A percentile compares a stretch with the other conserved stretches of the same genome.
Evolutionary conservation across 2,113 vertebrate species (phyloP).

Genomic region (Rana temporaria): DNA sequence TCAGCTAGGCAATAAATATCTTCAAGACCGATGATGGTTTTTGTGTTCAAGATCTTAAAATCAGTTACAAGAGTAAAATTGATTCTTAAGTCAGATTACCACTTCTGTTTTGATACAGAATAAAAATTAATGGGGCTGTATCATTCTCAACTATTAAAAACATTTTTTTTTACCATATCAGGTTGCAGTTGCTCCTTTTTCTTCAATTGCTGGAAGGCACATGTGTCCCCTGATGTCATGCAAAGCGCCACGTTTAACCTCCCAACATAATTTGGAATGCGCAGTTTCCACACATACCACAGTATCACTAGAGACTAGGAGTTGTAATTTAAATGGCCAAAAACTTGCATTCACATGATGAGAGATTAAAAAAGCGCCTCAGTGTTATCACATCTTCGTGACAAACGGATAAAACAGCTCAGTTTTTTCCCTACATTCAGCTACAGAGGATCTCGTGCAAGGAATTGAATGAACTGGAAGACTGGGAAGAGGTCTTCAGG

Average conservation of each 20-base stretch:
- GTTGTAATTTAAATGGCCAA: not conserved
- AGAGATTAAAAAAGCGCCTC: not conserved
- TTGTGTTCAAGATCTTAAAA: not conserved
- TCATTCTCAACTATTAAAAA: not conserved
- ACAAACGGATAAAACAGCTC: not conserved
- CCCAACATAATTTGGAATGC: not conserved
- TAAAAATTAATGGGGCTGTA: not conserved
- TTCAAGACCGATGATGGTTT: not conserved
- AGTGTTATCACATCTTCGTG: not conserved
- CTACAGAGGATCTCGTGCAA: not conserved
- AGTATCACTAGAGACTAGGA: not conserved
- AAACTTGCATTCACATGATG: not conserved
- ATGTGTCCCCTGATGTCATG: no score
- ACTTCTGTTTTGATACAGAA: not conserved
- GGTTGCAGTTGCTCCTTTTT: not conserved
- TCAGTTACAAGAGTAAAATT: not conserved
- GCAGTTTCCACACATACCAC: not conserved
- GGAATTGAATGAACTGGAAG: not conserved
- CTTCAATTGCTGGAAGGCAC: no score
- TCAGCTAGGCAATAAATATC: constrained; percentile 43
- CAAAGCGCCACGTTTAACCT: not conserved
- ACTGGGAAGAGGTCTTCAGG: not conserved
- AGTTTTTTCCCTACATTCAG: no score
- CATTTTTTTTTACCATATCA: not conserved
- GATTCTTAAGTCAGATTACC: not conserved